Evolutionary conservation across 2,888 invertebrate genomes (phyloP), one percentile per base, ranked within the genome.

Genomic region (Microchrysa polita): DNA sequence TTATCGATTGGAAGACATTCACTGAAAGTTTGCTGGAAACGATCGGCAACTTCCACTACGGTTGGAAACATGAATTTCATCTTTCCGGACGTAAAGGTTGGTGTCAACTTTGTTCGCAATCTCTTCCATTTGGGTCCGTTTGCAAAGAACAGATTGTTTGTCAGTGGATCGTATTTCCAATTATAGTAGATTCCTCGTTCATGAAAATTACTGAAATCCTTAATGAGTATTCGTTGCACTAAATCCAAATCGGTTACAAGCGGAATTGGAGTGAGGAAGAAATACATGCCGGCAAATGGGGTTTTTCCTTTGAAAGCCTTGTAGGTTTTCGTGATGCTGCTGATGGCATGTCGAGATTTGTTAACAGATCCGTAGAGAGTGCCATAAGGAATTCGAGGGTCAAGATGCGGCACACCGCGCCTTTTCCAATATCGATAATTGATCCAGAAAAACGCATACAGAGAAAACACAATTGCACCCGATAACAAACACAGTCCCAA

Each of bases 71-170:
- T 79, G 42, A 79, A 79, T 5, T 79, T 76, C 69, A 82, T 75
- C 74, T 82, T 81, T 14, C 80, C 79, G 0, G 79, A 73, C 1
- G 80, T 80, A 61, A 83, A 83, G 1, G 80, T 80, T 4, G 79
- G 79, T 5, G 79, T 76, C 0, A 79, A 67, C 73, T 82, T 82
- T 1, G 80, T 78, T 52, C 84, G 79, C 40, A 86, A 67, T 0
- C 77, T 77, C 20, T 81, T 81, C 86, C 86, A 86, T 14, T 80
- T 80, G 2, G 78, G 78, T 14, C 83, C 85, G 74, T 86, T 84
- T 78, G 85, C 76, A 65, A 82, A 82, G 48, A 86, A 79, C 0
- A 86, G 76, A 78, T 86, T 84, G 0, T 79, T 81, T 0, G 84
- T 82, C 7, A 87, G 76, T 2, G 85, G 84, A 76, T 86, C 86